Evolutionary conservation across 2,797 vertebrate genomes (phyloP), one percentile per base, ranked within the genome.

Genomic region (Enteromius mattozi): DNA sequence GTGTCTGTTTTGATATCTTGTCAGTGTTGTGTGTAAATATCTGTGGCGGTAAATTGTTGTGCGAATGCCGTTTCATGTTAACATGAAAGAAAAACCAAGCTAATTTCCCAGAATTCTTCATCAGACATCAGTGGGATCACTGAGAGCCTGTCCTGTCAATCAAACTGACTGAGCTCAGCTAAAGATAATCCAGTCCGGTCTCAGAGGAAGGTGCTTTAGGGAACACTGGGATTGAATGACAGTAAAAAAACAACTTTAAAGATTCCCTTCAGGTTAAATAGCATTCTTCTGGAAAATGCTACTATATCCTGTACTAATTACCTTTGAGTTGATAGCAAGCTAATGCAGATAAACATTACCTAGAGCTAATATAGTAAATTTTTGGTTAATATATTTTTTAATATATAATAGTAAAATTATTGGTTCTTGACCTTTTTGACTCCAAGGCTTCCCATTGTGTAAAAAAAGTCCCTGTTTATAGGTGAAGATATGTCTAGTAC

Each of bases 141-240:
- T 17, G 21, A 59, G 30, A 21, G 47, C 35, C 51, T 12, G 0
- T 59, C 33, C 74, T 16, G 74, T 40, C 74, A 59, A 1, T 77
- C 74, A 77, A 27, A 77, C 24, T 3, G 13, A 77, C 74, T 17
- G 21, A 24, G 47, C 56, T 59, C 16, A 59, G 4, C 51, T 59
- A 59, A 77, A 77, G 74, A 24, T 59, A 17, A 77, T 77, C 51
- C 35, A 77, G 74, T 77, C 74, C 0, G 33, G 12, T 16, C 74
- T 56, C 49, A 56, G 13, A 76, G 74, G 74, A 72, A 49, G 24
- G 7, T 74, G 27, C 27, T 33, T 4, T 33, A 30, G 30, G 71
- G 17, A 30, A 33, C 45, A 9, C 7, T 49, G 45, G 16, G 70
- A 49, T 49, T 49, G 70, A 72, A 19, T 30, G 42, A 72, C 70